Base-by-base conservation (phyloP, 2,888 invertebrate genomes). In the Hypomecis punctinalis region DNA sequence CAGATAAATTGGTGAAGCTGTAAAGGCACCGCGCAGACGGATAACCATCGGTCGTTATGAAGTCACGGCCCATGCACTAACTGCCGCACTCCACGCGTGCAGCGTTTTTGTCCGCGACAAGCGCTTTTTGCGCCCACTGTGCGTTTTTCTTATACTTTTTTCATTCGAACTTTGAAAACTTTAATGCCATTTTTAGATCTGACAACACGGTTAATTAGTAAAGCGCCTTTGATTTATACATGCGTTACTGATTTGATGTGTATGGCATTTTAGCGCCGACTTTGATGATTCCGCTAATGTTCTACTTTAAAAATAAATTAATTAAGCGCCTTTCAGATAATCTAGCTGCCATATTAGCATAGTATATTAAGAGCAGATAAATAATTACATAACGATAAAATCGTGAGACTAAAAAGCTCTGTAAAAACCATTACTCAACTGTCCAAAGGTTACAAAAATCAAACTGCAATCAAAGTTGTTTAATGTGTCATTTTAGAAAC, bases 1-100 rank as follows among this genome's bases (percentile, higher is more conserved):
- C 67, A 4, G 23, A n/a, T 52, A 40, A n/a, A 3, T 40, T 33
- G 40, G 52, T 40, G 0, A 10, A 3, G 1, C 23, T 52, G 52
- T 70, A 68, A 72, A 72, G 72, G 69, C 66, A 67, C 67, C 61
- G 71, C 71, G 68, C 76, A 75, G 76, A 74, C 81, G 89, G 90
- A 91, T 90, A 90, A 88, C 76, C 84, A 91, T 90, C 91, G 85
- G 83, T 90, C 86, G 87, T 90, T 90, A 89, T 73, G 73, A 80
- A 85, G 91, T 91, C 90, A 91, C 91, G 91, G 91, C 67, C 76
- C 65, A 70, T 89, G 91, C 86, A 88, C 90, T 90, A 88, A 90
- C 88, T 87, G 82, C 76, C 76, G 71, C 83, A 88, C 82, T 79
- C 83, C 85, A 89, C 88, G 89, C 91, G 90, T 89, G 90, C 83